These are phyloP conservation scores for Gallinago stenura DNA, from an alignment of 2,797 vertebrate species.

Conservation along the genomic window DNA sequence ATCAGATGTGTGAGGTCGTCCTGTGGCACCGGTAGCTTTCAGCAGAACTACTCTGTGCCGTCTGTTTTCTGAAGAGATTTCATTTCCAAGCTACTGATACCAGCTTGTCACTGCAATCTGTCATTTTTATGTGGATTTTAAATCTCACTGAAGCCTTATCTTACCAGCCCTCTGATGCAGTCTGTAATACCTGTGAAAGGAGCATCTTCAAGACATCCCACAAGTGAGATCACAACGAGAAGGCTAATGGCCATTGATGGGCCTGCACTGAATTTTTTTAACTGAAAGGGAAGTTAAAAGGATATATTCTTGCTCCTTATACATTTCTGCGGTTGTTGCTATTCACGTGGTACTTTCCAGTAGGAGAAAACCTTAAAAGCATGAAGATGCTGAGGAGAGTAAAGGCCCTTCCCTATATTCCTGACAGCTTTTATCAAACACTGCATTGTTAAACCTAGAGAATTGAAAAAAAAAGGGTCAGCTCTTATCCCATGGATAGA, in stretches of 20 bases:
- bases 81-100: background rate
- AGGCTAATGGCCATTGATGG: background rate
- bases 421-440: background rate
- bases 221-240: background rate
- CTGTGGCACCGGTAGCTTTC: background rate
- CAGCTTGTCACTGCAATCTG: background rate
- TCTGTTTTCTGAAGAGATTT: background rate
- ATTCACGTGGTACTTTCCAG: background rate
- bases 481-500: background rate
- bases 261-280: background rate
- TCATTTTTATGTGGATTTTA: background rate
- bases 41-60: background rate
- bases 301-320: background rate
- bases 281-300: background rate
- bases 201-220: background rate
- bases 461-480: background rate
- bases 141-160: background rate
- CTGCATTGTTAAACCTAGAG: fast-evolving
- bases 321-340: background rate
- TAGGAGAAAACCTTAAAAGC: background rate
- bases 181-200: background rate
- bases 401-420: background rate
- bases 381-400: background rate
- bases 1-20: background rate
- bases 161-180: background rate